Evolutionary conservation across 2,797 vertebrate species (phyloP), one percentile per base, ranked within the genome.

Genomic region (Nothura maculosa): DNA sequence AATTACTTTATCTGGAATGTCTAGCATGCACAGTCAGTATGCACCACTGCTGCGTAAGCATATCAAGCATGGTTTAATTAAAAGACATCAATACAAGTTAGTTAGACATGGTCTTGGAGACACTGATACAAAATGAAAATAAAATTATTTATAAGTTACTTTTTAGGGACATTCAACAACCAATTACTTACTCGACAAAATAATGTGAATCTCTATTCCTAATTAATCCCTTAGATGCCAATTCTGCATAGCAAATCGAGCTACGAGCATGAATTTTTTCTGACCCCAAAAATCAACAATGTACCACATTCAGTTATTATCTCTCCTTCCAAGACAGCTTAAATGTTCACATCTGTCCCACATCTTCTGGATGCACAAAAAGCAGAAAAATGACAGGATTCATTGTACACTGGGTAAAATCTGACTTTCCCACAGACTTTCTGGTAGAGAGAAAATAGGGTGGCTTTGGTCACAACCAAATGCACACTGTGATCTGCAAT

Each of bases 1-100:
- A 98, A 98, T 98, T 98, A 98, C 96, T 97, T 97, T 97, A 98
- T 98, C 97, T 97, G 93, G 97, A 97, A 97, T 98, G 97, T 97
- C 96, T 97, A 97, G 93, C 96, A 97, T 97, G 96, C 93, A 97
- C 84, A 82, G 96, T 96, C 96, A 96, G 96, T 97, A 96, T 96
- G 97, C 92, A 92, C 95, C 93, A 95, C 92, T 89, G 95, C 97
- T 91, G 72, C 28, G 52, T 72, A 96, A 97, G 85, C 90, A 79
- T 94, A 97, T 96, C 96, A 97, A 92, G 87, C 93, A 91, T 94
- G 86, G 90, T 94, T 97, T 98, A 98, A 98, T 97, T 98, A 98
- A 96, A 97, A 97, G 92, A 97, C 96, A 97, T 98, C 97, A 97
- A 96, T 97, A 97, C 93, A 96, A 77, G 85, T 98, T 98, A 97